These are phyloP conservation scores for Bacillus rossius DNA, from an alignment of 1,140 invertebrate genomes.

Conservation along the genomic window DNA sequence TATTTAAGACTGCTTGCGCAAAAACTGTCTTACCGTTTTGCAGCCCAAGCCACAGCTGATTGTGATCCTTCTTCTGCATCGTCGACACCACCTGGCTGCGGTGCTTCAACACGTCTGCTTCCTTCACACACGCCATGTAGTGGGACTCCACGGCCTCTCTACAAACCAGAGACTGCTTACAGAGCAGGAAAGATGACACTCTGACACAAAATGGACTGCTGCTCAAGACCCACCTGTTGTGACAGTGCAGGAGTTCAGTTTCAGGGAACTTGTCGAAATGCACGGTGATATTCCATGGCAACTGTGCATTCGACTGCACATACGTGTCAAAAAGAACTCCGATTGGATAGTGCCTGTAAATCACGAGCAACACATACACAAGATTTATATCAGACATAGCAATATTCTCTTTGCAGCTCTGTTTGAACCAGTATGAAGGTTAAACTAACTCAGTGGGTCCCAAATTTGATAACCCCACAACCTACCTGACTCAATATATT, in stretches of 20 bases:
- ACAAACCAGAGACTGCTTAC: constrained; percentile 30
- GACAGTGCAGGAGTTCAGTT: constrained; percentile 66
- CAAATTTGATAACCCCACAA: too few species aligned
- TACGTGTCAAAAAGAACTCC: constrained; percentile 89
- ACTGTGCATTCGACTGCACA: constrained; percentile 54
- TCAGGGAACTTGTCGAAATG: constrained; percentile 92
- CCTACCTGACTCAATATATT: too few species aligned
- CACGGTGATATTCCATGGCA: constrained; percentile 93
- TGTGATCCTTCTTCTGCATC: constrained; percentile 98
- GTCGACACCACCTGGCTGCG: constrained; percentile 82
- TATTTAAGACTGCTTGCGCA: too few species aligned
- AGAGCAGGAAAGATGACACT: constrained; percentile 1
- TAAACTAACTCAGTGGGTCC: too few species aligned
- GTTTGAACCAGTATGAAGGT: too few species aligned
- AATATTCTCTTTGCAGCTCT: background rate
- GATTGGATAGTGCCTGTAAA: constrained; percentile 84
- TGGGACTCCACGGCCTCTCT: constrained; percentile 89
- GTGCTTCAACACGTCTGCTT: constrained; percentile 96
- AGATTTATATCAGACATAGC: background rate
- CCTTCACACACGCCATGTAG: constrained; percentile 94
- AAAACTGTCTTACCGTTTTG: constrained; percentile 69
- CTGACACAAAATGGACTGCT: background rate
- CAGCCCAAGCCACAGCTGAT: constrained; percentile 91
- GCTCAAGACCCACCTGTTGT: constrained; percentile 57
- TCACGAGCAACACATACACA: background rate